A percentile compares a stretch with the other conserved stretches of the same genome.
Evolutionary conservation across 2,113 vertebrate species (phyloP).

Genomic region (Thalassoma bifasciatum): DNA sequence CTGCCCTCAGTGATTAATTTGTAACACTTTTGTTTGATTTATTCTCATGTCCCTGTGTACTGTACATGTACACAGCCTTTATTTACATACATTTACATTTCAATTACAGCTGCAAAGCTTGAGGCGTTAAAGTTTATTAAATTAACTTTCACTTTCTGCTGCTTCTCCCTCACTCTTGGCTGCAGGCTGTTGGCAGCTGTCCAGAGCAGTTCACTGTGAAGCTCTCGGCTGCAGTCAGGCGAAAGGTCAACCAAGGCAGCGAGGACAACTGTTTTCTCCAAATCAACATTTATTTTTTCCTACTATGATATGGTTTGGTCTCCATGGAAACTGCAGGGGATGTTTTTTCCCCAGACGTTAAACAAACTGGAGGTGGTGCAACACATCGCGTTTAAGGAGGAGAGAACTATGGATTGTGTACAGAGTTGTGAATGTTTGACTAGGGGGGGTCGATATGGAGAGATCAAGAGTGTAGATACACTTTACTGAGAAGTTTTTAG

Average conservation of each 20-base stretch:
- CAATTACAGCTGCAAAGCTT: conserved; percentile 5
- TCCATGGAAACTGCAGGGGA: conserved; percentile 76
- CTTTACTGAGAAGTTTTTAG: conserved; percentile 23
- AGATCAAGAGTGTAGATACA: not conserved
- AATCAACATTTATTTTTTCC: conserved; percentile 67
- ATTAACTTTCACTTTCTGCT: not conserved
- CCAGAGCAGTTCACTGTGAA: conserved; percentile 37
- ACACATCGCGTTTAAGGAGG: conserved; percentile 49
- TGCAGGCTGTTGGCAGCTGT: conserved; percentile 33
- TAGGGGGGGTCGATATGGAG: not conserved
- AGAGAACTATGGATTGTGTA: conserved; percentile 29
- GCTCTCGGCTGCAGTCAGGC: conserved; percentile 46
- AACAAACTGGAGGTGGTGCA: conserved; percentile 59
- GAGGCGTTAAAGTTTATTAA: conserved; percentile 2
- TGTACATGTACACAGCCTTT: not conserved
- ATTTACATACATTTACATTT: conserved; percentile 27
- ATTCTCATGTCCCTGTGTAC: not conserved
- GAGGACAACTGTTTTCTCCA: conserved; percentile 49
- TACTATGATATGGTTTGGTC: conserved; percentile 73
- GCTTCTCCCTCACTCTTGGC: no score
- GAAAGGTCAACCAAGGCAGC: conserved; percentile 53
- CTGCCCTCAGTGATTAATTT: not conserved
- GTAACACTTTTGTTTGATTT: not conserved
- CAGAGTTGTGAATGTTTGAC: not conserved
- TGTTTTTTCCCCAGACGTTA: conserved; percentile 12